Conservation (phyloP, 2,113 vertebrate species). For the Ctenodactylus gundi region DNA sequence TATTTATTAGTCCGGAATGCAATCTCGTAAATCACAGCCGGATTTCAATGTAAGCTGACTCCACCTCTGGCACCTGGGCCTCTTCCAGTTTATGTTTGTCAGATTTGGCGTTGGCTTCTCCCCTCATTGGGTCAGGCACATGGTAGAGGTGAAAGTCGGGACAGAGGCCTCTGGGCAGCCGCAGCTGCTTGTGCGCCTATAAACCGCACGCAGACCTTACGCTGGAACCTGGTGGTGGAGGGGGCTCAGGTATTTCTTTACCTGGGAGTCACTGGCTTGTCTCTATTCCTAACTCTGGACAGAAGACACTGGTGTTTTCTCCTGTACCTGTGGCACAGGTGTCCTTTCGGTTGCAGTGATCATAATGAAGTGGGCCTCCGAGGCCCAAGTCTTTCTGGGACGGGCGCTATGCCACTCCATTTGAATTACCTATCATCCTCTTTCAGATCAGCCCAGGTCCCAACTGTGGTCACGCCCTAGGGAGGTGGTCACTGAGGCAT, state of each 20-base stretch:
- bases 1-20: constrained; percentile 1
- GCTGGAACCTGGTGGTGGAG: neutral
- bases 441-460: neutral
- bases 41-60: constrained; percentile 11
- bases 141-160: neutral
- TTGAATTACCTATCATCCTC: neutral
- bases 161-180: neutral
- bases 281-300: neutral
- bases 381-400: neutral
- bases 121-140: neutral
- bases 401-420: neutral
- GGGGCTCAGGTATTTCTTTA: neutral
- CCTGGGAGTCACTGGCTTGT: neutral
- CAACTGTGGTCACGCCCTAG: neutral
- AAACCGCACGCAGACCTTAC: neutral
- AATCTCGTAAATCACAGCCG: neutral
- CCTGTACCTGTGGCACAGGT: neutral
- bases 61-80: neutral
- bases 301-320: neutral
- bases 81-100: constrained; percentile 53
- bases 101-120: constrained; percentile 26
- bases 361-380: neutral
- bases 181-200: neutral
- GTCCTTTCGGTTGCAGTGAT: neutral
- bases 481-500: neutral